Conservation (phyloP, 1,140 invertebrate genomes). For the Sipha flava region DNA sequence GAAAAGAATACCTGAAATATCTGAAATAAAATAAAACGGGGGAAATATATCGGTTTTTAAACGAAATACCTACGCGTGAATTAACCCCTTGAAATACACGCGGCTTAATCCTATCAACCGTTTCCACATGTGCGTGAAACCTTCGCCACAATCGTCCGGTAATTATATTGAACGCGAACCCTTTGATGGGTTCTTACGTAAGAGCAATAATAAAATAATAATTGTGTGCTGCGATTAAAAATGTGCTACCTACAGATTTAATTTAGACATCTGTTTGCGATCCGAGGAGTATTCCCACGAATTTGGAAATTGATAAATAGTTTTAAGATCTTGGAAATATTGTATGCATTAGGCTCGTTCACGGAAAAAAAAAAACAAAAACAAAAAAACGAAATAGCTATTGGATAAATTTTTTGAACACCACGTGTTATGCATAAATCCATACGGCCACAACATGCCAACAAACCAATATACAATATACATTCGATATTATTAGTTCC, state of each 20-base stretch:
- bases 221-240: background rate
- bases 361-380: too few relatives aligned
- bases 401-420: too few relatives aligned
- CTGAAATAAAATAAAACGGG: background rate
- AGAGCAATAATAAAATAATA: background rate
- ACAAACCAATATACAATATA: too few relatives aligned
- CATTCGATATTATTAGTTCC: too few relatives aligned
- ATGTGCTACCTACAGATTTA: background rate
- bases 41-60: constrained; percentile 30
- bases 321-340: background rate
- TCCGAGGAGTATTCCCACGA: background rate
- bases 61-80: background rate
- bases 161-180: constrained; percentile 13
- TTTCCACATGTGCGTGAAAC: constrained; percentile 27
- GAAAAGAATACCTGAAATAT: background rate
- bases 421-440: too few relatives aligned
- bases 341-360: too few relatives aligned
- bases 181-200: background rate
- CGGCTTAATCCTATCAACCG: constrained; percentile 13
- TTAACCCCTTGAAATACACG: constrained; percentile 23
- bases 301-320: background rate
- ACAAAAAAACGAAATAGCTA: too few relatives aligned
- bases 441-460: too few relatives aligned
- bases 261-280: constrained; percentile 3
- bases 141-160: constrained; percentile 18